Base-by-base conservation (phyloP, 2,888 invertebrate species). In the Terebella lapidaria region DNA sequence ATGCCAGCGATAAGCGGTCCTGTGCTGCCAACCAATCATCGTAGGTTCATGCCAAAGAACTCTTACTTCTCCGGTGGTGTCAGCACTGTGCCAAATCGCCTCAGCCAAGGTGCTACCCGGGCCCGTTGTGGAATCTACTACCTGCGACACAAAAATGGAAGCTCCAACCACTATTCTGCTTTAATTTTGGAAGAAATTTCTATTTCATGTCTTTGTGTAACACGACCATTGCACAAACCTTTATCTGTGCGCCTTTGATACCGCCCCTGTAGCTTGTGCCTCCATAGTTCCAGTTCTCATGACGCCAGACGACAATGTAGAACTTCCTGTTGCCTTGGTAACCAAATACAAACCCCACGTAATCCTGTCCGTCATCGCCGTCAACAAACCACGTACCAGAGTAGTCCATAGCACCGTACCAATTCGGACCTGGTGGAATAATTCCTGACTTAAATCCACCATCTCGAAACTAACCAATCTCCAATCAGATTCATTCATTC, bases 311-410 rank as follows among this genome's bases (percentile, higher is more conserved):
- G 18, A 71, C 71, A 0, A 70, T 55, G 56, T 75, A 75, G 61
- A 73, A 74, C 60, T 69, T 90, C 90, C 78, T 94, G 57, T 73
- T 73, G 54, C 58, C 72, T 30, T 70, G 70, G 56, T 72, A 75
- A 24, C 73, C 74, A 65, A 75, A 73, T 42, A 75, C 71, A 62
- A 72, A 70, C 25, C 72, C 75, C 26, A 74, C 62, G 56, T 71
- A 73, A 42, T 66, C 67, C 3, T 60, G 57, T 15, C 68, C 69
- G 10, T 60, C 64, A 22, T 66, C 62, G 28, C 66, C 60, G 28
- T 68, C 61, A 10, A 68, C 61, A 57, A 66, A 70, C 30, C 70
- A 70, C 15, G 75, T 75, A 3, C 73, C 75, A 28, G 67, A 60
- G 57, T 67, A 74, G 52, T 71, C 69, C 46, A 75, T 62, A 22